Conservation (phyloP, 2,888 invertebrate species). For the Pristionchus exspectatus region DNA sequence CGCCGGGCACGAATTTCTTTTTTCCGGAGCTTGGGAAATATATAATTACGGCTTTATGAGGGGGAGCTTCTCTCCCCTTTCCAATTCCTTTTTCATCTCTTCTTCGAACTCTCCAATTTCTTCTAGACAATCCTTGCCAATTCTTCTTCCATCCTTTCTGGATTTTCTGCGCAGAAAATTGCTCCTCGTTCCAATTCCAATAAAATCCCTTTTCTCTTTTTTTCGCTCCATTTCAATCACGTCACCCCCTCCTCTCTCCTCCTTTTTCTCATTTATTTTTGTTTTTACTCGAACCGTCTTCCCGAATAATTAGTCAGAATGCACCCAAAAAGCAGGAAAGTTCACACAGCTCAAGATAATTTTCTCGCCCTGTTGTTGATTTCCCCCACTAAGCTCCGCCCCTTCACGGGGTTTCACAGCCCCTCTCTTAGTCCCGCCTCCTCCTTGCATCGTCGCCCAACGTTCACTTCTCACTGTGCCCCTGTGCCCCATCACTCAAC, state of each 20-base stretch:
- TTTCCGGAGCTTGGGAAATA: conserved; percentile 32
- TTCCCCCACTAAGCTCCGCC: not conserved
- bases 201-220: not conserved
- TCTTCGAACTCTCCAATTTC: conserved; percentile 28
- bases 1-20: not conserved
- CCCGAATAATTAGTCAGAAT: not conserved
- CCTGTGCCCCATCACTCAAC: not conserved
- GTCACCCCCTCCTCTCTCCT: not conserved
- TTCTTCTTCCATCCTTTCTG: not conserved
- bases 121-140: not conserved
- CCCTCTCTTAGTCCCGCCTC: not conserved
- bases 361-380: conserved; percentile 16
- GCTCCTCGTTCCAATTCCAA: conserved; percentile 41
- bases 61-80: not conserved
- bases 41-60: conserved; percentile 42
- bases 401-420: conserved; percentile 16
- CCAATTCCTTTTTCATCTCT: not conserved
- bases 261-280: not conserved
- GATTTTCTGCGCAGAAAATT: conserved; percentile 8
- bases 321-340: not conserved
- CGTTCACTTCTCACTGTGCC: not conserved
- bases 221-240: not conserved
- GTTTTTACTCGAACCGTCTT: not conserved
- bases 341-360: not conserved
- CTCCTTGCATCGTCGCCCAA: not conserved